Evolutionary conservation across 2,797 vertebrate species (phyloP).

Genomic region (Hozukius guyotensis): DNA sequence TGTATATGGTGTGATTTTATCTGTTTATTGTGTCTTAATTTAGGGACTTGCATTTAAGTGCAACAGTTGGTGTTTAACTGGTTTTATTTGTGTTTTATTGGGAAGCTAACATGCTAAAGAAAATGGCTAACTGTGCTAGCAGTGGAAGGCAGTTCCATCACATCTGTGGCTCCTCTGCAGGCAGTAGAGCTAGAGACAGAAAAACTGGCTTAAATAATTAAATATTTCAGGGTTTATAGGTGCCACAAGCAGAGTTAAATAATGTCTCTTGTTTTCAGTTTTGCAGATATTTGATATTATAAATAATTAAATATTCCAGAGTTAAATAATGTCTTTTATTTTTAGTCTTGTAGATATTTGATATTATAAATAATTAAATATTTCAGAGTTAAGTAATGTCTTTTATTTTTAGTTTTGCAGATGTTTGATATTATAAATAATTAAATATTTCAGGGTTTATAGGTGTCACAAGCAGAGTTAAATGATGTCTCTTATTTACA

Average conservation of each 20-base stretch:
- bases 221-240: neutral
- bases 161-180: conserved; percentile 54
- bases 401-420: rapidly evolving
- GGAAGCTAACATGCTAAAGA: conserved; percentile 41
- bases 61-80: neutral
- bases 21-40: neutral
- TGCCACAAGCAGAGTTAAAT: neutral
- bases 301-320: too few relatives aligned
- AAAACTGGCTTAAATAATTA: neutral
- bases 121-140: conserved; percentile 57
- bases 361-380: neutral
- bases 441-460: too few relatives aligned
- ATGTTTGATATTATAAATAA: neutral
- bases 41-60: rapidly evolving
- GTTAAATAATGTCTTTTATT: too few relatives aligned
- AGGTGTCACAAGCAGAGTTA: too few relatives aligned
- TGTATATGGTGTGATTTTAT: rapidly evolving
- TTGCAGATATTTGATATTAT: neutral
- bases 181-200: neutral
- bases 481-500: too few relatives aligned
- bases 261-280: rapidly evolving
- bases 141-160: conserved; percentile 54
- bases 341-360: too few relatives aligned
- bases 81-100: conserved; percentile 5
- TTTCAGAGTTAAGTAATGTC: rapidly evolving